These are phyloP conservation scores for Ecliptopera silaceata DNA, from an alignment of 2,888 invertebrate genomes.

Conservation along the genomic window DNA sequence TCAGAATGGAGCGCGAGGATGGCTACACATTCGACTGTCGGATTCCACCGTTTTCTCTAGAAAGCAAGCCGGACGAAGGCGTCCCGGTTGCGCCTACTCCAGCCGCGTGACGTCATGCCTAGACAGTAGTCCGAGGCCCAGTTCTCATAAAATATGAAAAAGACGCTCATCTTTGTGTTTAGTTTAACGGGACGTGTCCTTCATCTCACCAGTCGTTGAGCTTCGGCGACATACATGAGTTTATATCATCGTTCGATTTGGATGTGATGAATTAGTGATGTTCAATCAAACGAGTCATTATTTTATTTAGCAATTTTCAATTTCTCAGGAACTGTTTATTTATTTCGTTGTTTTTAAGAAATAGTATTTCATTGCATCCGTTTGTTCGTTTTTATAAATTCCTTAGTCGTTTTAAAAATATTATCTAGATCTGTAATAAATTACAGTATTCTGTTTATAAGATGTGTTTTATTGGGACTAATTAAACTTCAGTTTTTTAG, in stretches of 20 bases:
- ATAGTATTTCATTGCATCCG: slow-evolving; percentile 50
- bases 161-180: slow-evolving; percentile 21
- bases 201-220: slow-evolving; percentile 14
- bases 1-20: slow-evolving; percentile 98
- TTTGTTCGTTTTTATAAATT: slow-evolving; percentile 55
- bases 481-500: background rate
- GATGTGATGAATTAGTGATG: slow-evolving; percentile 46
- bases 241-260: slow-evolving; percentile 24
- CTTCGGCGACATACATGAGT: slow-evolving; percentile 27
- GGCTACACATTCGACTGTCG: slow-evolving; percentile 98
- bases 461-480: slow-evolving; percentile 39
- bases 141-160: slow-evolving; percentile 10
- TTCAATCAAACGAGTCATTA: slow-evolving; percentile 45
- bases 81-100: slow-evolving; percentile 66
- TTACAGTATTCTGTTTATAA: slow-evolving; percentile 75
- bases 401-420: slow-evolving; percentile 61
- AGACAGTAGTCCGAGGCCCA: slow-evolving; percentile 1
- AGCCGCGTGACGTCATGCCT: slow-evolving; percentile 49
- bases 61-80: slow-evolving; percentile 92
- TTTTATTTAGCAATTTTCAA: slow-evolving; percentile 33
- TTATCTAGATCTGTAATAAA: slow-evolving; percentile 76
- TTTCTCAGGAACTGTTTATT: slow-evolving; percentile 45
- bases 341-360: slow-evolving; percentile 38
- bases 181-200: slow-evolving; percentile 7
- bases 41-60: slow-evolving; percentile 98